Conservation (phyloP, 2,113 vertebrate genomes). For the human (Homo sapiens) region GRCh38 chr17:14268501-14269000, state of each 20-base stretch:
- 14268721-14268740: not conserved
- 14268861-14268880: not conserved
- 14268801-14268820: too few species aligned
- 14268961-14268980: not conserved
- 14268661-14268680: not conserved
- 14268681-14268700: not conserved
- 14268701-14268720: not conserved
- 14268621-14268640: not conserved
- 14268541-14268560: not conserved
- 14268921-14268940: accelerated
- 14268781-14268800: not conserved
- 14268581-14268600: too few species aligned
- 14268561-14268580: not conserved
- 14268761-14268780: too few species aligned
- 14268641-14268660: not conserved
- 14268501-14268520: not conserved
- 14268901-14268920: not conserved
- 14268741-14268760: not conserved
- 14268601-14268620: not conserved
- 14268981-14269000: not conserved
- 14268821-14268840: not conserved
- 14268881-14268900: not conserved
- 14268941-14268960: not conserved
- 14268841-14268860: not conserved
- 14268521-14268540: not conserved